Evolutionary conservation across 2,113 vertebrate genomes (phyloP), one percentile per base, ranked within the genome.

Genomic region (Narcine bancroftii): DNA sequence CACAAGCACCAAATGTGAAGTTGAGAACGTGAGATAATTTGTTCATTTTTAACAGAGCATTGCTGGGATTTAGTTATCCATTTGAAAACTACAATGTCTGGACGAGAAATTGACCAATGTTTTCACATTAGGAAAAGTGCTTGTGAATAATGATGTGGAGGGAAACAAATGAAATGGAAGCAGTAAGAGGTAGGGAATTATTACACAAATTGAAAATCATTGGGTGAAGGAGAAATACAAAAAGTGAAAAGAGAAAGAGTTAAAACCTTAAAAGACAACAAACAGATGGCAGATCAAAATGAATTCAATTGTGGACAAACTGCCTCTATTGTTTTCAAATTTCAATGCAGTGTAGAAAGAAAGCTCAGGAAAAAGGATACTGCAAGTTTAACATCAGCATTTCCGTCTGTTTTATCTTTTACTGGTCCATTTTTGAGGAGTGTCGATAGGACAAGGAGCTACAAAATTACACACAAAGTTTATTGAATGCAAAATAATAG

Each of bases 301-400:
- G 26, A 81, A 50, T 81, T 50, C 77, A 81, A 81, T 50, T 13
- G 24, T 4, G 45, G 47, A 53, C 77, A 33, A 53, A 81, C 45
- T 81, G 47, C 45, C 11, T 81, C 77, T 81, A 50, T 81, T 81
- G 77, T 81, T 81, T 81, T 81, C 47, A 81, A 26, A 81, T 33
- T 87, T 87, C 53, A 87, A 87, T 63, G 53, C 53, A 60, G 56
- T n/a, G 6, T 13, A 60, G 81, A 87, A 87, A 36, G 81, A 87
- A 63, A 63, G 81, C 81, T 60, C 81, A 87, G 33, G 53, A 87
- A 63, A n/a, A 60, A 87, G 81, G 81, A 85, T 85, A 89, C n/a
- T 69, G 39, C 39, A 66, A 89, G 10, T 66, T 91, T 45, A 91
- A 26, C 89, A 42, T 91, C 26, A 91, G 89, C 42, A 91, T 71